Percentiles rank a stretch among this genome's conserved stretches.
Conservation (phyloP, 2,888 invertebrate genomes). For the Pseudococcus jackbeardsleyi region DNA sequence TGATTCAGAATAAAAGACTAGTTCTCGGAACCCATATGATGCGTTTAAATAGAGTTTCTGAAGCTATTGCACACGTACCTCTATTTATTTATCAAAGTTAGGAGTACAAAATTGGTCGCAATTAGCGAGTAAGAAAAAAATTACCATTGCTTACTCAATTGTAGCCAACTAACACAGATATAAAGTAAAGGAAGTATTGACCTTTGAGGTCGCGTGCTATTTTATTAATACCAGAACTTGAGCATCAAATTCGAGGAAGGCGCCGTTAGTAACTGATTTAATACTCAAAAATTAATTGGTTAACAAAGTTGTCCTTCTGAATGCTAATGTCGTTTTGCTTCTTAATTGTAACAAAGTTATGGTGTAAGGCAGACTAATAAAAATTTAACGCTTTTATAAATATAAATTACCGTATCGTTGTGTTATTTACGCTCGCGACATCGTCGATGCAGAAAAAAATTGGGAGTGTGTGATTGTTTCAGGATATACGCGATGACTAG, state of each 20-base stretch:
- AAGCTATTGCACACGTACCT: not conserved
- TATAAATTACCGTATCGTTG: conserved; percentile 35
- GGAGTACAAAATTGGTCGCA: not conserved
- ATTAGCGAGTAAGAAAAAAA: not conserved
- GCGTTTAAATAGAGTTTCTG: not conserved
- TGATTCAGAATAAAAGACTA: no score
- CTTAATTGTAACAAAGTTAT: conserved; percentile 58
- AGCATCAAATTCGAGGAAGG: conserved; percentile 63
- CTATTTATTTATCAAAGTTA: not conserved
- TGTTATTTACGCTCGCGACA: conserved; percentile 7
- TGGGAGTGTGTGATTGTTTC: conserved; percentile 36
- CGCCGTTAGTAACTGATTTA: conserved; percentile 64
- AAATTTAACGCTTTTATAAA: conserved; percentile 51
- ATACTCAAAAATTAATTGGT: conserved; percentile 63
- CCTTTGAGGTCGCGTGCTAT: conserved; percentile 61
- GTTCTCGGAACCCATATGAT: not conserved
- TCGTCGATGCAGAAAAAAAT: conserved; percentile 13
- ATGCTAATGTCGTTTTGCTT: conserved; percentile 60
- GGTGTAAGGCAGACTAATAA: conserved; percentile 52
- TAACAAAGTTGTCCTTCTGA: conserved; percentile 64
- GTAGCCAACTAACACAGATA: conserved; percentile 21
- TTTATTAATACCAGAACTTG: conserved; percentile 53
- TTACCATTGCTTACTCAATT: not conserved
- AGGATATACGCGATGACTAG: not conserved
- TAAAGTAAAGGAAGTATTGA: conserved; percentile 52